phyloP scores from a whole-genome alignment of 2,113 vertebrate genomes.

The Panthera tigris region DNA sequence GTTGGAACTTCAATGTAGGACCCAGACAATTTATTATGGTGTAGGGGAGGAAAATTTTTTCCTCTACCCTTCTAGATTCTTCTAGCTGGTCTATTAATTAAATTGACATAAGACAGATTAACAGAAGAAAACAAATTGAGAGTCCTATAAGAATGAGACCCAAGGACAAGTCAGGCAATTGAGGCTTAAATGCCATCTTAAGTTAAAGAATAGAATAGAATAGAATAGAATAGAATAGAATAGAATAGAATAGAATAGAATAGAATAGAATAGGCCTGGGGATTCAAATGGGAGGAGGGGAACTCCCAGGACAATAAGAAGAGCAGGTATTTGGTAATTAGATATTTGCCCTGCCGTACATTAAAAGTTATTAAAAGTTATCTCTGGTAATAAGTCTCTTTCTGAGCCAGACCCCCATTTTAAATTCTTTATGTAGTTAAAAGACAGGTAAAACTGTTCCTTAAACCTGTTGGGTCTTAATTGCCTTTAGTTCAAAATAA shows the following conservation, averaged over 20 bases:
- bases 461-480: background rate
- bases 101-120: background rate
- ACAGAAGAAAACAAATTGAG: background rate
- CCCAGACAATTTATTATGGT: background rate
- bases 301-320: background rate
- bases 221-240: background rate
- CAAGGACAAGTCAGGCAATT: background rate
- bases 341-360: background rate
- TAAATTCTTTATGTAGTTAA: background rate
- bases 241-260: background rate
- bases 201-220: background rate
- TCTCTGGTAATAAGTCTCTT: background rate
- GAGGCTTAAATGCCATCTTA: background rate
- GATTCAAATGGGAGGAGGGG: background rate
- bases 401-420: background rate
- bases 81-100: background rate
- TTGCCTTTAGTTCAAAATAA: background rate
- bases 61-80: background rate
- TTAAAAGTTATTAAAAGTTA: background rate
- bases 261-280: background rate
- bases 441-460: background rate
- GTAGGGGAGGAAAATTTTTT: background rate
- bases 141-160: background rate
- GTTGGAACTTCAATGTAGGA: background rate
- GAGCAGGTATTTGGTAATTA: background rate